These are phyloP conservation scores for Pachyrhynchus sulphureomaculatus DNA, from an alignment of 1,140 invertebrate genomes.

Conservation along the genomic window DNA sequence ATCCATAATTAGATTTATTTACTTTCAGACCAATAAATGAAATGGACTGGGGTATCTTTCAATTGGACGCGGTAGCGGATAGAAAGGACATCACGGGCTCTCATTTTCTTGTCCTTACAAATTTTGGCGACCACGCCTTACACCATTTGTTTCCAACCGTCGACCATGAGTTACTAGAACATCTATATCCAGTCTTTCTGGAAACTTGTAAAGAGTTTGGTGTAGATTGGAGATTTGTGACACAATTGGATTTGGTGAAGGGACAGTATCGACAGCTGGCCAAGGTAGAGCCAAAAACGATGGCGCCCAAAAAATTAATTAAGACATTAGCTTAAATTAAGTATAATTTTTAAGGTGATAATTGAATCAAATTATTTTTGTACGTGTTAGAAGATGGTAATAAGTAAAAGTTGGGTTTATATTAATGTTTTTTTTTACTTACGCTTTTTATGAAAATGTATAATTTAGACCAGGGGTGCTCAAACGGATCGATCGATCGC, in stretches of 20 bases:
- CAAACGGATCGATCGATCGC: no score
- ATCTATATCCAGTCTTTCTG: conserved; percentile 65
- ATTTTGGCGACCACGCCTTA: conserved; percentile 75
- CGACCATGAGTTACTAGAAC: conserved; percentile 69
- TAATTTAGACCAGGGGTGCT: no score
- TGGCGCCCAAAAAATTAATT: conserved; percentile 24
- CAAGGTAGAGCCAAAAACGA: conserved; percentile 54
- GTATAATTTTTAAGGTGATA: no score
- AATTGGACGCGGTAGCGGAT: conserved; percentile 75
- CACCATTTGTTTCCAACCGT: conserved; percentile 83
- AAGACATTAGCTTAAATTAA: no score
- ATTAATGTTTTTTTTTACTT: no score
- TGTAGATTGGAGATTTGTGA: conserved; percentile 56
- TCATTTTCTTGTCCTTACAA: conserved; percentile 67
- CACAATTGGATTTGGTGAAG: conserved; percentile 62
- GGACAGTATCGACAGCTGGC: conserved; percentile 70
- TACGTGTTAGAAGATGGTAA: no score
- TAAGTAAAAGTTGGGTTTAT: no score
- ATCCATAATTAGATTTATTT: not conserved
- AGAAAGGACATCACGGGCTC: conserved; percentile 68
- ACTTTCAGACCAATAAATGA: conserved; percentile 35
- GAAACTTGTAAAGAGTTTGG: conserved; percentile 71
- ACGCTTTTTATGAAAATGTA: no score
- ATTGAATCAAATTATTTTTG: no score
- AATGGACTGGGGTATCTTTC: conserved; percentile 75